Evolutionary conservation across 2,888 invertebrate genomes (phyloP), one percentile per base, ranked within the genome.

Genomic region (Entomobrya multifasciata): DNA sequence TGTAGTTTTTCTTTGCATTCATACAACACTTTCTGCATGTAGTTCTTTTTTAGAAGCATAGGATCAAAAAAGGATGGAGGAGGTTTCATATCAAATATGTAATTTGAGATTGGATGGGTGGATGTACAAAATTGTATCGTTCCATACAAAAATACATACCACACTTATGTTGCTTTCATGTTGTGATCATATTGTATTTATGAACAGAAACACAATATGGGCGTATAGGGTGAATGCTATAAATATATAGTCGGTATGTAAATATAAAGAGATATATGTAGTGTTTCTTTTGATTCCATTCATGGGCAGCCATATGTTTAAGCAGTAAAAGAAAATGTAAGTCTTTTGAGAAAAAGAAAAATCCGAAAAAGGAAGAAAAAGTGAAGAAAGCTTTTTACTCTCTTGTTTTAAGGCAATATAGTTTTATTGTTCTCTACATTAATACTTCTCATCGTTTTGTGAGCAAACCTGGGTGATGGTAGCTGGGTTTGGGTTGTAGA

Each of bases 401-500:
- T 13, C 81, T 81, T 83, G 83, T 83, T 83, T 83, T 76, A 74
- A 65, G 76, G 74, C 76, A 74, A 62, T 76, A 76, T 72, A 72
- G 27, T 83, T 83, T 83, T 83, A 83, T 83, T 83, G 83, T 83
- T 83, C 65, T 49, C 74, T 20, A 41, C 60, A 76, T 83, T 76
- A 76, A 83, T 83, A 65, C 76, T 74, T 36, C 36, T 36, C 36
- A 8, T 36, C 76, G 44, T 83, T 25, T 30, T 76, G 52, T 52
- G 49, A 76, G 76, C 44, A 80, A 70, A 70, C 41, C 72, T 47
- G 44, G 52, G 36, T 36, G 8, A 36, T 36, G 36, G 36, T 36
- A 36, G 36, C 4, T 36, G 36, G 36, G 36, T 36, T 36, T 6
- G 5, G 36, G 36, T 25, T 5, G 20, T 60, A 36, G 36, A 30